A percentile compares a stretch with the other conserved stretches of the same genome.
Evolutionary conservation across 1,140 invertebrate genomes (phyloP).

Genomic region (Hylaeus volcanicus): DNA sequence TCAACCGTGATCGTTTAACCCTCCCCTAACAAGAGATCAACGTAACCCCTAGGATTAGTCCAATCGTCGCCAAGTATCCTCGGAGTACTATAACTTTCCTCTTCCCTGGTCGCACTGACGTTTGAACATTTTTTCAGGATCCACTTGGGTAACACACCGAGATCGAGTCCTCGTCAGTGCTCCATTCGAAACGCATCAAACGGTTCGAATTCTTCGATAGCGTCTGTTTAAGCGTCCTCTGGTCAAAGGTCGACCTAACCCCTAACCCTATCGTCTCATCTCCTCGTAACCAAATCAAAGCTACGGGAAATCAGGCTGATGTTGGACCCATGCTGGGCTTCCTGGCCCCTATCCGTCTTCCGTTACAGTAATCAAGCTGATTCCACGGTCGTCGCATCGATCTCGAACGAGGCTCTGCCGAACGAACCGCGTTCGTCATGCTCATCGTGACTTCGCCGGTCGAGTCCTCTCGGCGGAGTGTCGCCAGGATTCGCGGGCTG

Average conservation of each 20-base stretch:
- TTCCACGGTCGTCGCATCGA: slow-evolving; percentile 10
- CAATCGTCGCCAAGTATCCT: no score
- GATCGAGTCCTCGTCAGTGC: no score
- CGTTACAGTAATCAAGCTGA: slow-evolving; percentile 23
- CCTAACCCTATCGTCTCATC: no score
- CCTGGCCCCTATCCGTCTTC: background rate
- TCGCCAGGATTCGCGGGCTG: background rate
- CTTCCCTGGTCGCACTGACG: no score
- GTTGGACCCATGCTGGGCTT: background rate
- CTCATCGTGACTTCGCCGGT: slow-evolving; percentile 19
- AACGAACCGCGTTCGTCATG: background rate
- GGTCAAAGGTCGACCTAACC: background rate
- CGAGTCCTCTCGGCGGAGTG: background rate
- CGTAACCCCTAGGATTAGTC: background rate
- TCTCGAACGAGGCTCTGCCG: slow-evolving; percentile 1
- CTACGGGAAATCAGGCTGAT: background rate
- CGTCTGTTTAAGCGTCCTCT: no score
- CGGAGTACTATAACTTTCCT: no score
- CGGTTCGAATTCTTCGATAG: no score
- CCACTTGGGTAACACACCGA: no score
- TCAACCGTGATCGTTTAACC: background rate
- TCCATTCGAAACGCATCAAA: no score
- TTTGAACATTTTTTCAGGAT: no score
- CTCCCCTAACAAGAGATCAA: background rate
- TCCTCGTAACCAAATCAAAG: no score